Evolutionary conservation across 2,888 invertebrate genomes (phyloP).

Genomic region (Galeruca laticollis): DNA sequence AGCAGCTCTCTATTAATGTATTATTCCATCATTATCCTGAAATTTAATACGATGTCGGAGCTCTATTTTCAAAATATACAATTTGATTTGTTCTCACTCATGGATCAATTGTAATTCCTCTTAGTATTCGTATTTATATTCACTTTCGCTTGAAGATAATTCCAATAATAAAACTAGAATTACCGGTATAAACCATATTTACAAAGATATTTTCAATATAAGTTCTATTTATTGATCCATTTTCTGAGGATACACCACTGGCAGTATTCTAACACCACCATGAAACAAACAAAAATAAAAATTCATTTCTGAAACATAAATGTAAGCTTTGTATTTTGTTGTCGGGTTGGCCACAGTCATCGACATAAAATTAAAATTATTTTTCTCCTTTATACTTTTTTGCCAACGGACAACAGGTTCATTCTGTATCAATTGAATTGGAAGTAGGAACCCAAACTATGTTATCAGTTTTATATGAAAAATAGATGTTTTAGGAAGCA

Average conservation of each 20-base stretch:
- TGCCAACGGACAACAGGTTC: background rate
- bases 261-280: background rate
- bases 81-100: too few relatives aligned
- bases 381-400: background rate
- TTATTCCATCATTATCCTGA: too few relatives aligned
- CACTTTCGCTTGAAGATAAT: too few relatives aligned
- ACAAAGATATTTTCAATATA: background rate
- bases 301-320: conserved; percentile 1
- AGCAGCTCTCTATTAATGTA: too few relatives aligned
- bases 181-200: background rate
- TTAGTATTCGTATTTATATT: too few relatives aligned
- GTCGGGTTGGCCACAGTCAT: background rate
- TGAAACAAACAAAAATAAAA: background rate
- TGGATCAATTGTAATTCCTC: too few relatives aligned
- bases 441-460: background rate
- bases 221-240: background rate
- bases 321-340: background rate
- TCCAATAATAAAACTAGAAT: too few relatives aligned
- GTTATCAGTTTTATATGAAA: too few relatives aligned
- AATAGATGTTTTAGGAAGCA: too few relatives aligned
- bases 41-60: too few relatives aligned
- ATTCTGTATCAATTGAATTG: background rate
- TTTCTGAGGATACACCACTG: background rate
- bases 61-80: too few relatives aligned
- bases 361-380: background rate